Conservation (phyloP, 2,113 vertebrate genomes). For the Lophius piscatorius region DNA sequence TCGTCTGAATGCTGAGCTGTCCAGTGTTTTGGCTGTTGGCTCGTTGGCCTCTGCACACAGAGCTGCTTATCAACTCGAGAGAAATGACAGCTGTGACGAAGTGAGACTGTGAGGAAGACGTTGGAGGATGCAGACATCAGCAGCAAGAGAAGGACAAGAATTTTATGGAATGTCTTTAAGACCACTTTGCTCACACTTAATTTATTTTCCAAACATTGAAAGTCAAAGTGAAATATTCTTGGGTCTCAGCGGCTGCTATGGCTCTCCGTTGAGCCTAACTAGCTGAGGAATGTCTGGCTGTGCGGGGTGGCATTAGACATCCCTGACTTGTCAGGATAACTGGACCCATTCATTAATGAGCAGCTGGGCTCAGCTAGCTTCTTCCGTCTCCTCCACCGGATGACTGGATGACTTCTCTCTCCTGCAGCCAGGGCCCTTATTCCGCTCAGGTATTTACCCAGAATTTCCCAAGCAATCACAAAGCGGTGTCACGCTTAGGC, state of each 20-base stretch:
- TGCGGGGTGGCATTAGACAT: conserved; percentile 38
- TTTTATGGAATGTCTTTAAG: too few relatives aligned
- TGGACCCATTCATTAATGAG: conserved; percentile 63
- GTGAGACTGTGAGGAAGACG: too few relatives aligned
- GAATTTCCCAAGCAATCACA: conserved; percentile 36
- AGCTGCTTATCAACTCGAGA: too few relatives aligned
- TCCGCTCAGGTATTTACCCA: conserved; percentile 59
- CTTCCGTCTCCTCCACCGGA: conserved; percentile 10
- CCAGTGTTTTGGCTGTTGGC: too few relatives aligned
- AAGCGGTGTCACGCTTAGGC: conserved; percentile 31
- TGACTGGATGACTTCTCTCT: conserved; percentile 47
- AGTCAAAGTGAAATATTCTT: conserved; percentile 49
- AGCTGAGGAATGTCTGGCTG: conserved; percentile 32
- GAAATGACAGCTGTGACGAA: too few relatives aligned
- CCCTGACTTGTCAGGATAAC: conserved; percentile 47
- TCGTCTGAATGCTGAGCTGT: too few relatives aligned
- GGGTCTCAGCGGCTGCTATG: conserved; percentile 4
- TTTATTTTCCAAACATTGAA: not conserved
- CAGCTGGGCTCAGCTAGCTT: conserved; percentile 27
- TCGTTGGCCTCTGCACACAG: too few relatives aligned
- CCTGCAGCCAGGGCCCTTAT: conserved; percentile 41
- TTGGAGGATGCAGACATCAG: too few relatives aligned
- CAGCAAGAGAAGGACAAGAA: too few relatives aligned
- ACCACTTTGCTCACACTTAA: too few relatives aligned
- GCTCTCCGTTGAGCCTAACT: conserved; percentile 20